Base-by-base conservation (phyloP, 2,113 vertebrate genomes). In the Odocoileus hemionus region DNA sequence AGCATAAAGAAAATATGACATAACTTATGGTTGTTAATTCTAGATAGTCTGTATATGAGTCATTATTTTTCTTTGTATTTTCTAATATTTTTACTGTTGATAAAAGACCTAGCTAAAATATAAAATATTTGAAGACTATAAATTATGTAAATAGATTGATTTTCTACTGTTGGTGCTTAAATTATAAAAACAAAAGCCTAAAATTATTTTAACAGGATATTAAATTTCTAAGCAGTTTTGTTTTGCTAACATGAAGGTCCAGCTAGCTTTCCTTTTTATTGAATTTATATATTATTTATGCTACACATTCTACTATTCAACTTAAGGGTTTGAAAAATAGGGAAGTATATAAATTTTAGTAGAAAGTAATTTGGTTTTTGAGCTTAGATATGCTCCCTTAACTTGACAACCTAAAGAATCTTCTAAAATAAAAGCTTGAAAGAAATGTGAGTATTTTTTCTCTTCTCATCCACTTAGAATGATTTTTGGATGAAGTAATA, bases 151-250 rank as follows among this genome's bases (percentile, higher is more conserved):
- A 78, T 78, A 5, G 11, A 54, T 21, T 90, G 6, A 83, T 93
- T 61, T 94, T 94, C 33, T 67, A 36, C 64, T 80, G 1, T 70
- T 60, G 15, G 6, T 9, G 21, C 30, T 89, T 94, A 93, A 92
- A 84, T 61, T 60, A 94, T 3, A 95, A 95, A 93, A 94, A 45
- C 61, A 64, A 96, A 96, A 64, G 26, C 5, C 26, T 80, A 6
- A 94, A 76, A 64, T 54, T 85, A 89, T 91, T 80, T 91, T 86
- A 91, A 76, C 84, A 5, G 90, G 85, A 54, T 93, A 79, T 78
- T 89, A 84, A 57, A 61, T 6, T 76, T 23, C 45, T 19, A 93
- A 47, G 2, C 0, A 95, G 15, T 76, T 70, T 70, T 93, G 5
- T 57, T 91, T 91, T 83, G 19, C 26, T 83, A 64, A 84, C 11